Percentiles rank a stretch among this genome's conserved stretches.
Evolutionary conservation across 2,113 vertebrate genomes (phyloP).

Genomic region (Motacilla tschutschensis): DNA sequence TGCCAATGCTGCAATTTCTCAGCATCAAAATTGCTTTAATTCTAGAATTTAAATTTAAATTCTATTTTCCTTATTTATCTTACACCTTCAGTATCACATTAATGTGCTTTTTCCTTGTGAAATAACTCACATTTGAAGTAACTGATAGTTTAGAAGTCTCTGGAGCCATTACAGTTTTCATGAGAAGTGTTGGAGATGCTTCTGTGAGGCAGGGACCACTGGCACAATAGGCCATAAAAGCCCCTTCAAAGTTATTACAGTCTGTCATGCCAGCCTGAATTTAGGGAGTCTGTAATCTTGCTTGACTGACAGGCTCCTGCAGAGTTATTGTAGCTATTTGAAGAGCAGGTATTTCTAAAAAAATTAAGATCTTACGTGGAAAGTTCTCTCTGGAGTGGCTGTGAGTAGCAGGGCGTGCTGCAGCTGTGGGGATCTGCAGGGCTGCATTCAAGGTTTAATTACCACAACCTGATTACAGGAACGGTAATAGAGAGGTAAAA

Average conservation of each 20-base stretch:
- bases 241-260: slow-evolving; percentile 20
- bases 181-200: background rate
- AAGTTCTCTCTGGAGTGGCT: background rate
- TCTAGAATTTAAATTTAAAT: background rate
- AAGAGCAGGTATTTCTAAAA: background rate
- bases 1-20: background rate
- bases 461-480: background rate
- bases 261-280: slow-evolving; percentile 2
- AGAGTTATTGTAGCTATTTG: slow-evolving; percentile 10
- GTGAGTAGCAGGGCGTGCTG: background rate
- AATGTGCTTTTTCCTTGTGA: background rate
- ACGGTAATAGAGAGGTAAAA: background rate
- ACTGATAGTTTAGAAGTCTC: background rate
- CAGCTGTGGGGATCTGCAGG: background rate
- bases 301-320: slow-evolving; percentile 22
- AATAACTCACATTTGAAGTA: background rate
- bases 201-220: background rate
- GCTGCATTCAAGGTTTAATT: background rate
- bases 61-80: background rate
- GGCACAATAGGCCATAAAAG: background rate
- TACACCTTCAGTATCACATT: background rate
- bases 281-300: slow-evolving; percentile 15
- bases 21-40: background rate
- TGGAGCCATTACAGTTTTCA: background rate
- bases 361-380: background rate